Percentiles rank a stretch among this genome's conserved stretches.
Evolutionary conservation across 2,113 vertebrate genomes (phyloP).

Genomic region (Lethenteron reissneri): DNA sequence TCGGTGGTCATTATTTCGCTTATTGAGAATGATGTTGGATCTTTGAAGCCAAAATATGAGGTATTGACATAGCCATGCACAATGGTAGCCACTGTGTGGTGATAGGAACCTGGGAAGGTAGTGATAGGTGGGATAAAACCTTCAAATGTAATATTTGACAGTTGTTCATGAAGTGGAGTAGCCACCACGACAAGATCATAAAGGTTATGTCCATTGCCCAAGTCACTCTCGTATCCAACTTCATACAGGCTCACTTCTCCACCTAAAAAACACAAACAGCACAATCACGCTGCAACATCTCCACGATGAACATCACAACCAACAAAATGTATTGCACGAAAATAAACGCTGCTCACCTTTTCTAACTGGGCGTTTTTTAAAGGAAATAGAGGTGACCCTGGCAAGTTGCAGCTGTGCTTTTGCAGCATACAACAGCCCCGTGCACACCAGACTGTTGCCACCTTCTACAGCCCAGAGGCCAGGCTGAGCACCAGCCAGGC

Average conservation of each 20-base stretch:
- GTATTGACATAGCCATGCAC: constrained; percentile 93
- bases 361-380: constrained; percentile 28
- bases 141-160: constrained; percentile 37
- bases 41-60: constrained; percentile 65
- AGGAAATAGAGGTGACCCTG: constrained; percentile 36
- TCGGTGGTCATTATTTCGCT: constrained; percentile 60
- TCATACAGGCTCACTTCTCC: constrained; percentile 19
- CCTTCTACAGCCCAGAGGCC: constrained; percentile 65
- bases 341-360: constrained; percentile 25
- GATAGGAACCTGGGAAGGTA: constrained; percentile 35
- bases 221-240: constrained; percentile 21
- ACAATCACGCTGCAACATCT: too few species aligned
- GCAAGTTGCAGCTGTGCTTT: constrained; percentile 45
- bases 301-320: too few species aligned
- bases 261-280: not conserved
- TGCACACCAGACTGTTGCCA: constrained; percentile 62
- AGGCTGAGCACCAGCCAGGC: constrained; percentile 30
- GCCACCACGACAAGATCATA: constrained; percentile 80
- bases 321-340: too few species aligned
- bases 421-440: constrained; percentile 43
- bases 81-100: constrained; percentile 49
- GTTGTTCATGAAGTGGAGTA: constrained; percentile 32
- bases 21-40: constrained; percentile 80
- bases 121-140: constrained; percentile 36
- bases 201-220: constrained; percentile 21